Percentiles rank a stretch among this genome's conserved stretches.
These are phyloP conservation scores for Sardina pilchardus DNA, from an alignment of 2,113 vertebrate species.

Conservation along the genomic window DNA sequence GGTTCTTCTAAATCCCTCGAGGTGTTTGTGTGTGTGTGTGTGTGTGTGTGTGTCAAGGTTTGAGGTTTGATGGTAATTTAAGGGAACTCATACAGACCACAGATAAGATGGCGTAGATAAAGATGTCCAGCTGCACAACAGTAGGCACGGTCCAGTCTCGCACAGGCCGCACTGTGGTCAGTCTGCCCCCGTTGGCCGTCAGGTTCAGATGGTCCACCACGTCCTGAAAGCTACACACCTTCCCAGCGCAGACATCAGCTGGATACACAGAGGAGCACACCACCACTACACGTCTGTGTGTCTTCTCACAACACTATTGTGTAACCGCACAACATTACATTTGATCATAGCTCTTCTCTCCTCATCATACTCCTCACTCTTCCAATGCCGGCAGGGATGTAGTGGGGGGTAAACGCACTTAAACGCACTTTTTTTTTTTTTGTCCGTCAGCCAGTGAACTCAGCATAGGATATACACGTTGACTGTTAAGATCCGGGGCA, in stretches of 20 bases:
- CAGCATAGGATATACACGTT: background rate
- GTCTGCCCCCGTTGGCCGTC: constrained; percentile 47
- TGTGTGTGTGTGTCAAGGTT: too few relatives aligned
- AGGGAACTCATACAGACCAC: constrained; percentile 52
- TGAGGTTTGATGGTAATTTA: too few relatives aligned
- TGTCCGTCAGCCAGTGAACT: background rate
- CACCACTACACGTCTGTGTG: too few relatives aligned
- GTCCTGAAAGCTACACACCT: constrained; percentile 63
- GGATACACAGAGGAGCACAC: background rate
- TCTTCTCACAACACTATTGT: too few relatives aligned
- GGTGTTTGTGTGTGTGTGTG: too few relatives aligned
- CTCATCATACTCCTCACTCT: too few relatives aligned
- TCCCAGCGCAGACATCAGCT: constrained; percentile 18
- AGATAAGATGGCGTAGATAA: constrained; percentile 63
- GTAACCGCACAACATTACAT: too few relatives aligned
- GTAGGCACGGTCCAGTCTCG: constrained; percentile 62
- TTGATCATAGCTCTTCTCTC: too few relatives aligned
- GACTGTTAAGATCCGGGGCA: background rate
- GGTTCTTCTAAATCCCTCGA: too few relatives aligned
- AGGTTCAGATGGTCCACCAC: constrained; percentile 67
- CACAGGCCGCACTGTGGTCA: constrained; percentile 59
- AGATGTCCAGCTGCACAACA: constrained; percentile 52
- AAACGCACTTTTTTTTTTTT: too few relatives aligned
- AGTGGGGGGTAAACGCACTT: too few relatives aligned
- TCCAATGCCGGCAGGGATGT: too few relatives aligned